These are phyloP conservation scores for Pheosia gnoma DNA, from an alignment of 2,888 invertebrate genomes.

Conservation along the genomic window DNA sequence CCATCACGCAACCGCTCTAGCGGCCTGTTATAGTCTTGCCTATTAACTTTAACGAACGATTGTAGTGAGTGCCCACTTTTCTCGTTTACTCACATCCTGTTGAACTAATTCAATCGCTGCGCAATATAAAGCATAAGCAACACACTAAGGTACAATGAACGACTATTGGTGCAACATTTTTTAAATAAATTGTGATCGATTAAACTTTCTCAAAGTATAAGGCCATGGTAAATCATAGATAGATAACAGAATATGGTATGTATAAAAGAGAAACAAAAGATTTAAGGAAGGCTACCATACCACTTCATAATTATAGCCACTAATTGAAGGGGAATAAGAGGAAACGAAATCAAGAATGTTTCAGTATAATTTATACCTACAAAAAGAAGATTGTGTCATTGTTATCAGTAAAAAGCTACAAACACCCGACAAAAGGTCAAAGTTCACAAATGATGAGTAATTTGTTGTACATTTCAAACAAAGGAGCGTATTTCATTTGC, in stretches of 20 bases:
- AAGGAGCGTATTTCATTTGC: neutral
- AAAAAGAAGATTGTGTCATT: neutral
- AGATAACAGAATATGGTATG: neutral
- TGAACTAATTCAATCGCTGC: slow-evolving; percentile 51
- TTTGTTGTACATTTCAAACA: slow-evolving; percentile 10
- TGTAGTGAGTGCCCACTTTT: slow-evolving; percentile 50
- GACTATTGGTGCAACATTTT: neutral
- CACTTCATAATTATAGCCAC: neutral
- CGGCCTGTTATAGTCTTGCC: slow-evolving; percentile 26
- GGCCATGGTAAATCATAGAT: neutral
- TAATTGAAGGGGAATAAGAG: neutral
- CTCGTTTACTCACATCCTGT: slow-evolving; percentile 59
- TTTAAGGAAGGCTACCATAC: neutral
- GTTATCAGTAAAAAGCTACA: neutral
- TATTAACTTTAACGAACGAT: slow-evolving; percentile 49
- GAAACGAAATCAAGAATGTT: neutral
- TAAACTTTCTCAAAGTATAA: too few species aligned
- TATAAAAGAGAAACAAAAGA: neutral
- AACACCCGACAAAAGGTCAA: neutral
- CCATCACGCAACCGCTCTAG: slow-evolving; percentile 11
- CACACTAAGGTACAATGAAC: neutral
- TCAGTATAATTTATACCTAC: neutral
- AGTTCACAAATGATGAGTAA: neutral
- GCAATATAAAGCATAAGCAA: slow-evolving; percentile 27
- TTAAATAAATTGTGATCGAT: too few species aligned